Evolutionary conservation across 2,888 invertebrate species (phyloP).

Genomic region (Sphaerophoria rueppellii): DNA sequence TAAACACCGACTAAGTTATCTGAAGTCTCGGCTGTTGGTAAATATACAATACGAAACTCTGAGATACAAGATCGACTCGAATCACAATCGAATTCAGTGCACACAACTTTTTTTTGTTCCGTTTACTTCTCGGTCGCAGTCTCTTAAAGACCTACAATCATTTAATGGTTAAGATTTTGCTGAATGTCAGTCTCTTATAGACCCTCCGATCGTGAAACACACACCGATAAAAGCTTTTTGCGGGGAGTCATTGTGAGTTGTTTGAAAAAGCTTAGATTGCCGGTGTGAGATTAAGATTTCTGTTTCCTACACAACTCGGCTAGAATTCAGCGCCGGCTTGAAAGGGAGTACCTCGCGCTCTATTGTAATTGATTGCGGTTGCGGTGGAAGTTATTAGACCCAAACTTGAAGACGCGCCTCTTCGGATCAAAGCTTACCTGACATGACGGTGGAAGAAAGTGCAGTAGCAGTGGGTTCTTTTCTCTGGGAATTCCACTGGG

Average conservation of each 20-base stretch:
- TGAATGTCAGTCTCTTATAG: slow-evolving; percentile 41
- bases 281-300: no score
- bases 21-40: slow-evolving; percentile 62
- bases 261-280: no score
- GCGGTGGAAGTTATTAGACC: no score
- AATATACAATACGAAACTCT: slow-evolving; percentile 40
- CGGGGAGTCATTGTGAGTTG: no score
- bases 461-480: not conserved
- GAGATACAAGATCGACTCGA: slow-evolving; percentile 33
- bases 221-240: not conserved
- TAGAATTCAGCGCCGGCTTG: no score
- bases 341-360: no score
- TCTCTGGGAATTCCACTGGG: not conserved
- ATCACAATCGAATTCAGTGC: slow-evolving; percentile 29
- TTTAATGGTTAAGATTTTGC: slow-evolving; percentile 17
- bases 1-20: slow-evolving; percentile 67
- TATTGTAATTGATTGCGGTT: no score
- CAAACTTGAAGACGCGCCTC: no score
- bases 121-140: slow-evolving; percentile 4
- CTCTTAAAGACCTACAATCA: slow-evolving; percentile 39
- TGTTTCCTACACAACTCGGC: no score
- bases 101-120: slow-evolving; percentile 7
- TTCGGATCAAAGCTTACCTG: no score
- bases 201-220: not conserved
- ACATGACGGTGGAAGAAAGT: no score